A percentile compares a stretch with the other conserved stretches of the same genome.
These are phyloP conservation scores for Chrysocyon brachyurus DNA, from an alignment of 2,797 vertebrate genomes.

Conservation along the genomic window DNA sequence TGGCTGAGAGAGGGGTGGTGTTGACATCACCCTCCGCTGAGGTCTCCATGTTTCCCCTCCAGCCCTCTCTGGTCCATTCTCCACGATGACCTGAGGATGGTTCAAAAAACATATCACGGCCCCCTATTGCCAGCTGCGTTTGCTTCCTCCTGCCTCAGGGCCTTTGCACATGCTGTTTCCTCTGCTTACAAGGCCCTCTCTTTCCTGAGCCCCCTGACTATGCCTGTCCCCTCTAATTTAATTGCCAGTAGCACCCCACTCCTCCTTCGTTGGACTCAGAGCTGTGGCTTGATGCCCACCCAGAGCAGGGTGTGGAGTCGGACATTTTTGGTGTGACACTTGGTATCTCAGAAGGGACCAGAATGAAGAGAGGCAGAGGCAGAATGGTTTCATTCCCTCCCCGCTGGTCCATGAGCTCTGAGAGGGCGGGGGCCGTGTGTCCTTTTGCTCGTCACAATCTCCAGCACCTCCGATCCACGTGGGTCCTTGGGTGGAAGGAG, in stretches of 20 bases:
- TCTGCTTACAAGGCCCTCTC: not conserved
- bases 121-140: not conserved
- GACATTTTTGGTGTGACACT: too few relatives aligned
- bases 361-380: too few relatives aligned
- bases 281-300: too few relatives aligned
- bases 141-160: not conserved
- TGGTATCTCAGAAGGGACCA: too few relatives aligned
- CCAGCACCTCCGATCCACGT: not conserved
- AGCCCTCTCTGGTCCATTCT: not conserved
- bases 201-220: not conserved
- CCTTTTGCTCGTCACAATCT: fast-evolving
- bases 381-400: too few relatives aligned
- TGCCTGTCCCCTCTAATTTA: not conserved
- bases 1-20: not conserved
- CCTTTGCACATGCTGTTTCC: not conserved
- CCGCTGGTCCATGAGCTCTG: fast-evolving
- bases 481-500: not conserved
- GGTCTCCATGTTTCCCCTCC: not conserved
- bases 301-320: not conserved
- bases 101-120: not conserved
- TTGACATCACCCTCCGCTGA: not conserved
- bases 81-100: too few relatives aligned
- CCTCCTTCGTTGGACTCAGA: not conserved
- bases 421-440: not conserved
- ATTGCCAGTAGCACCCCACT: not conserved